Percentiles rank a stretch among this genome's conserved stretches.
These are phyloP conservation scores for Sturnus vulgaris DNA, from an alignment of 2,113 vertebrate genomes.

Conservation along the genomic window DNA sequence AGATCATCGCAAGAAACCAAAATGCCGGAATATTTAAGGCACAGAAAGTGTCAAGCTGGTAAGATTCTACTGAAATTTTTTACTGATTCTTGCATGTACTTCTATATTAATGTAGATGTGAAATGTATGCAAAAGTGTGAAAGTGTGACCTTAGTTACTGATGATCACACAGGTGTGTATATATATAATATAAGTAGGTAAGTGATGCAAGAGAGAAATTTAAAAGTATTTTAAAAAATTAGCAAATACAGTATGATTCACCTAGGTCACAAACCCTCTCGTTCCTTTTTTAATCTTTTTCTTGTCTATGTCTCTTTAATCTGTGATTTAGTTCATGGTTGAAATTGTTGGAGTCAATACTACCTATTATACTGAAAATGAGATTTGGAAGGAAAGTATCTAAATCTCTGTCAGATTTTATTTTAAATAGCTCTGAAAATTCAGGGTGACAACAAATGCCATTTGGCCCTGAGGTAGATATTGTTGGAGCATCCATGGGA, in stretches of 20 bases:
- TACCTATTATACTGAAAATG: neutral
- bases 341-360: neutral
- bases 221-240: neutral
- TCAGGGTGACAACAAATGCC: neutral
- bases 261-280: neutral
- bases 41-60: conserved; percentile 85
- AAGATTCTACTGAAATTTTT: conserved; percentile 54
- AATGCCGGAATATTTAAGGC: conserved; percentile 78
- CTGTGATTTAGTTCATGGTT: neutral
- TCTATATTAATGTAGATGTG: neutral
- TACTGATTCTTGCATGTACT: neutral
- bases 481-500: neutral
- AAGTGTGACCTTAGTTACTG: neutral
- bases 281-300: neutral
- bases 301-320: neutral
- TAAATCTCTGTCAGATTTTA: neutral
- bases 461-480: neutral
- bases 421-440: neutral
- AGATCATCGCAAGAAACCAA: conserved; percentile 81
- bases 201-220: neutral
- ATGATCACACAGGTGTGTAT: neutral
- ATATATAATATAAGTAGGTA: neutral
- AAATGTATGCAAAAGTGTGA: neutral
- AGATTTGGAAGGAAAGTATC: neutral
- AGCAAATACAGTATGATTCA: neutral